These are phyloP conservation scores for Microcebus tavaratra DNA, from an alignment of 2,113 vertebrate genomes.

Conservation along the genomic window DNA sequence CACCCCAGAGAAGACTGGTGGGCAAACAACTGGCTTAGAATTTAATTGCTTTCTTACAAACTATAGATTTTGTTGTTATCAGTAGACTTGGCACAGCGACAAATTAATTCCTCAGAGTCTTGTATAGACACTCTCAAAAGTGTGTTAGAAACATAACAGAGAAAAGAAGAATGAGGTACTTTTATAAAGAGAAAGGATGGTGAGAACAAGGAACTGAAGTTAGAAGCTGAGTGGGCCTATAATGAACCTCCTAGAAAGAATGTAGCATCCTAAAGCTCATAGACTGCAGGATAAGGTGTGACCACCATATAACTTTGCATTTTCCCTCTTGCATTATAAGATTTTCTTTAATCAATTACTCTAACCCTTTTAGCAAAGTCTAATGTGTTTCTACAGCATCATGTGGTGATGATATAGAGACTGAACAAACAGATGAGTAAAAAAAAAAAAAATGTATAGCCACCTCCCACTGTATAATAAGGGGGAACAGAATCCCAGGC, in stretches of 20 bases:
- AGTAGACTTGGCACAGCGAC: background rate
- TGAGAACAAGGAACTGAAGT: background rate
- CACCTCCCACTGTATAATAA: background rate
- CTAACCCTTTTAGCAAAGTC: background rate
- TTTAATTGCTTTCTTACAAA: background rate
- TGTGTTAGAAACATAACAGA: background rate
- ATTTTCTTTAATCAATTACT: background rate
- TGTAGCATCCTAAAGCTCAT: background rate
- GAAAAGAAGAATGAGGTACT: background rate
- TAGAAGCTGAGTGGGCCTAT: background rate
- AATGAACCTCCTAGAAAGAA: background rate
- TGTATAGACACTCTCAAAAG: background rate
- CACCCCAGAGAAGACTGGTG: background rate
- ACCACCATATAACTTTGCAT: background rate
- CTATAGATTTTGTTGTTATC: background rate
- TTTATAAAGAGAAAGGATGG: background rate
- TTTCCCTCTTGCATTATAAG: background rate
- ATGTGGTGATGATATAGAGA: background rate
- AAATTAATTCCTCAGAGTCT: background rate
- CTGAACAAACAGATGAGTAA: background rate
- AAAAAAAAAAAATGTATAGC: background rate
- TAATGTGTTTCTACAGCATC: background rate
- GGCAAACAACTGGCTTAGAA: background rate
- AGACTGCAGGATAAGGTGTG: background rate
- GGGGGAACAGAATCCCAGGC: background rate